Evolutionary conservation across 2,888 invertebrate genomes (phyloP).

Genomic region (Therioaphis trifolii): DNA sequence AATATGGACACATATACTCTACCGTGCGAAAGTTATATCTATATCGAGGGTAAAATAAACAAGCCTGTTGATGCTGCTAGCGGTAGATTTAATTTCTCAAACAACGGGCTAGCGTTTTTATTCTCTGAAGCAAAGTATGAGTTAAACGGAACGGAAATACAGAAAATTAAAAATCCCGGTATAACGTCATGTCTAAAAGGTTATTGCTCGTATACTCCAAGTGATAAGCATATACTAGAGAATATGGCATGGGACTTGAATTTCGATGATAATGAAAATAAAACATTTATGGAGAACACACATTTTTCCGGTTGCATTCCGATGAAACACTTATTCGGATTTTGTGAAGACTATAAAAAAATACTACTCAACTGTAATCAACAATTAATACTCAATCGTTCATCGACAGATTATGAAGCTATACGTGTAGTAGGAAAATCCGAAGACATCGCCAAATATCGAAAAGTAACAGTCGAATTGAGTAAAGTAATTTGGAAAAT

Average conservation of each 20-base stretch:
- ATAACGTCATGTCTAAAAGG: neutral
- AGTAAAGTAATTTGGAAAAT: neutral
- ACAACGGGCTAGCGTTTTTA: conserved; percentile 24
- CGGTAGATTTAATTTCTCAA: neutral
- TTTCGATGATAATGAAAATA: neutral
- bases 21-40: neutral
- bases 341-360: no score
- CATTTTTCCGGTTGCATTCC: neutral
- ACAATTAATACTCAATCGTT: neutral
- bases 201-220: neutral
- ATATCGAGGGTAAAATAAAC: neutral
- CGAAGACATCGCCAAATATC: no score
- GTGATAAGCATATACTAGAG: neutral
- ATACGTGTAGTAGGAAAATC: neutral
- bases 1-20: neutral
- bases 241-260: neutral
- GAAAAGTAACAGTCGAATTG: no score
- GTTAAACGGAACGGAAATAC: conserved; percentile 23
- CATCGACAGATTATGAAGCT: neutral
- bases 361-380: no score
- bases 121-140: conserved; percentile 10
- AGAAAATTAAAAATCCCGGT: neutral
- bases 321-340: no score
- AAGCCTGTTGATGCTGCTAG: neutral
- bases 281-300: neutral